Base-by-base conservation (phyloP, 2,797 vertebrate species). In the Lophotriccus pileatus region DNA sequence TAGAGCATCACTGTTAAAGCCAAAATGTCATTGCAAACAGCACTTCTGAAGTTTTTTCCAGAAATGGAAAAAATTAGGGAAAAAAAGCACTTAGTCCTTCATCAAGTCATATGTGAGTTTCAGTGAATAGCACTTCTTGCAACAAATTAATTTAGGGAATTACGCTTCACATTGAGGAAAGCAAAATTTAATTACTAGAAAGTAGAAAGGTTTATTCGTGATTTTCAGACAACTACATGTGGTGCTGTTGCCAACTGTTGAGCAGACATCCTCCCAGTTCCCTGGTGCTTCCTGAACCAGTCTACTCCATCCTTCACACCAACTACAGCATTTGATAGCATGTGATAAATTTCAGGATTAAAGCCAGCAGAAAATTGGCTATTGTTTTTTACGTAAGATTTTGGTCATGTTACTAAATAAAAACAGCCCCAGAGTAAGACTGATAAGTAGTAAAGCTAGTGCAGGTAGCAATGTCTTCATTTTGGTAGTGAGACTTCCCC, bases 11-110 rank as follows among this genome's bases (percentile, higher is more conserved):
- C 10, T 63, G 7, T 30, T 14, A 46, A 4, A 63, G 16, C 2
- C 34, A 72, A 85, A 63, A n/a, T 15, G 47, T 7, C 18, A 73
- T 2, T 1, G 7, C 21, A 70, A 16, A 76, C 41, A 76, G 12
- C 6, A 55, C 41, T 74, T 83, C 3, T 7, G 5, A 53, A 72
- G 6, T 37, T 86, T 9, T 24, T 66, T 39, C 27, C 27, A 67
- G n/a, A 80, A 86, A 66, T 0, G 0, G 19, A 39, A 39, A 50
- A 49, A 47, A 24, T 47, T 14, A 76, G 5, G 3, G 14, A 8
- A 23, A 25, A 53, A 80, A 39, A 60, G 4, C 1, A 2, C n/a
- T 34, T 44, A 69, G 14, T 36, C 23, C 15, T 49, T 66, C 20
- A n/a, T 25, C 27, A 70, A 73, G 6, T 36, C 20, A n/a, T 4